Evolutionary conservation across 2,888 invertebrate genomes (phyloP), one percentile per base, ranked within the genome.

Genomic region (Cheilosia impressa): DNA sequence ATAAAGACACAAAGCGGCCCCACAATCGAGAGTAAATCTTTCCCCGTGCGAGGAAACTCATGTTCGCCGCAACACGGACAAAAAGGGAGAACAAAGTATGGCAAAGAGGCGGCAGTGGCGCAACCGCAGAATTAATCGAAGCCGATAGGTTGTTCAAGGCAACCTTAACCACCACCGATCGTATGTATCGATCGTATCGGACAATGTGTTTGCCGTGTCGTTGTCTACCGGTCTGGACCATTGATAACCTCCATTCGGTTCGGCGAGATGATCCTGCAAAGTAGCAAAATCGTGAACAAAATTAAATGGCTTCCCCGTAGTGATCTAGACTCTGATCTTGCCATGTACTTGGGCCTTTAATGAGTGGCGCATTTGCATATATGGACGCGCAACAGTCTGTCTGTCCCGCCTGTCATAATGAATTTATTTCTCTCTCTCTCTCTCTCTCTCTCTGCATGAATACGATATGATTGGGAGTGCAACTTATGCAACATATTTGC

Each of bases 81-180:
- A 75, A 84, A 73, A 71, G 73, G 58, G 58, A 79, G 79, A 76
- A 81, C 81, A 72, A 72, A 69, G 68, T 27, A 27, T 72, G 62
- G 58, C 63, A 52, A 47, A 47, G 50, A 43, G 47, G 68, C 62
- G 68, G 47, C 55, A 50, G 53, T 45, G 43, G 60, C 76, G 52
- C 52, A 52, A 77, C 81, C 85, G 57, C 85, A 81, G 58, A 81
- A 85, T 81, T 85, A 85, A 85, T 81, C 81, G 81, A 81, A 68
- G 63, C 47, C 85, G 85, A 85, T 85, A 72, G 72, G 63, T 80
- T 77, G 68, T 76, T 77, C 72, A 22, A 22, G 72, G 77, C 71
- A 62, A 57, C 31, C 27, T 43, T 38, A 71, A 60, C 85, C 50
- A 71, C 53, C 66, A 55, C 73, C 24, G 73, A 79, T 79, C 76